Conservation (phyloP, 2,113 vertebrate genomes). For the Ellobius talpinus region DNA sequence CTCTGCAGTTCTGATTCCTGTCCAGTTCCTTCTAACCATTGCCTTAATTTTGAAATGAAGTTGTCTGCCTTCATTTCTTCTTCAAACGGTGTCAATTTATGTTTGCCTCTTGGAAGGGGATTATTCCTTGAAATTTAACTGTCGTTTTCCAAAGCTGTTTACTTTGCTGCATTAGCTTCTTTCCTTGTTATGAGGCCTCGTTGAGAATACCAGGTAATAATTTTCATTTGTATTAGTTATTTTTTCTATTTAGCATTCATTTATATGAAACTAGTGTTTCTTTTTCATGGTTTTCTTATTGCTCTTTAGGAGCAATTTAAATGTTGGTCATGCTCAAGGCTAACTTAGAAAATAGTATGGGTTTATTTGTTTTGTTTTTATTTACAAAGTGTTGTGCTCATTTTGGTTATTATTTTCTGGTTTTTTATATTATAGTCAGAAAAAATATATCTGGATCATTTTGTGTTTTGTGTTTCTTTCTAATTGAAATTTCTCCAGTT, state of each 20-base stretch:
- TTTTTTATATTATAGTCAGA: slow-evolving; percentile 19
- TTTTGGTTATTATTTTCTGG: slow-evolving; percentile 42
- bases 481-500: not conserved
- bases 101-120: not conserved
- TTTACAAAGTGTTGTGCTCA: not conserved
- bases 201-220: not conserved
- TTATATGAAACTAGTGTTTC: not conserved
- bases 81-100: not conserved
- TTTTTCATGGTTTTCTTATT: not conserved
- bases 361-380: not conserved
- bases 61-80: not conserved
- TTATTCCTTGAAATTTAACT: not conserved
- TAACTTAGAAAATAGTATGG: not conserved
- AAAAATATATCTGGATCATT: not conserved
- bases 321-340: slow-evolving; percentile 15
- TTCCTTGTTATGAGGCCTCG: not conserved
- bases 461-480: slow-evolving; percentile 2
- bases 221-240: not conserved
- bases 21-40: not conserved
- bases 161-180: not conserved
- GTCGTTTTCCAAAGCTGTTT: not conserved
- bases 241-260: not conserved
- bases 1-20: not conserved
- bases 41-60: not conserved
- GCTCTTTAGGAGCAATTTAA: slow-evolving; percentile 42